Evolutionary conservation across 2,797 vertebrate genomes (phyloP), one percentile per base, ranked within the genome.

Genomic region (Benthosema pterotum): DNA sequence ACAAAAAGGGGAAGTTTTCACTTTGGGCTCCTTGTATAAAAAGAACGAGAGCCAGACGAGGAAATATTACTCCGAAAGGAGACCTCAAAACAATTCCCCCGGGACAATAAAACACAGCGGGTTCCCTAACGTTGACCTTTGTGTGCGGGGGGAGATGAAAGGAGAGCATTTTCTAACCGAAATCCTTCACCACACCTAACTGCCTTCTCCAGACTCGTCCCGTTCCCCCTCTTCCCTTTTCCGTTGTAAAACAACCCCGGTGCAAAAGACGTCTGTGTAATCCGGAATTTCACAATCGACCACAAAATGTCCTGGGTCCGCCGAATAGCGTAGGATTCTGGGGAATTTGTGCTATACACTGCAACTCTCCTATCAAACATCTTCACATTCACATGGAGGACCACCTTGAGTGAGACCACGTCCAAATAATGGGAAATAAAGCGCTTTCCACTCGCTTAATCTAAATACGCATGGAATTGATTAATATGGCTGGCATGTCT

Each of bases 1-100:
- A 86, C 81, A 81, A 85, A 83, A 65, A 17, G 32, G 68, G 82
- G 76, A 89, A 65, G 69, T 84, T 87, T 89, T 89, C 64, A 84
- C 65, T 88, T 79, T 47, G 42, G 74, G 49, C 77, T 89, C 85
- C 77, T 82, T 65, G 83, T 78, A 75, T 77, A 75, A 84, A n/a
- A 84, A 83, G 75, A 77, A 74, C 22, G 51, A 76, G 47, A 62
- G 52, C 68, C 66, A 79, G 82, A 70, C 64, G 32, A 71, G 68
- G 70, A 82, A 82, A 84, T 78, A 73, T 84, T 83, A 83, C 72
- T 85, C 77, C 77, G 75, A 77, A 84, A 88, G 38, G 57, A 80
- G 77, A 79, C 74, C 77, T 88, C 67, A 67, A 67, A 77, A 83
- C 67, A 71, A 71, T 86, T 90, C 78, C 63, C 63, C 56, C 49